These are phyloP conservation scores for Hypsopygia costalis DNA, from an alignment of 2,888 invertebrate genomes.

Conservation along the genomic window DNA sequence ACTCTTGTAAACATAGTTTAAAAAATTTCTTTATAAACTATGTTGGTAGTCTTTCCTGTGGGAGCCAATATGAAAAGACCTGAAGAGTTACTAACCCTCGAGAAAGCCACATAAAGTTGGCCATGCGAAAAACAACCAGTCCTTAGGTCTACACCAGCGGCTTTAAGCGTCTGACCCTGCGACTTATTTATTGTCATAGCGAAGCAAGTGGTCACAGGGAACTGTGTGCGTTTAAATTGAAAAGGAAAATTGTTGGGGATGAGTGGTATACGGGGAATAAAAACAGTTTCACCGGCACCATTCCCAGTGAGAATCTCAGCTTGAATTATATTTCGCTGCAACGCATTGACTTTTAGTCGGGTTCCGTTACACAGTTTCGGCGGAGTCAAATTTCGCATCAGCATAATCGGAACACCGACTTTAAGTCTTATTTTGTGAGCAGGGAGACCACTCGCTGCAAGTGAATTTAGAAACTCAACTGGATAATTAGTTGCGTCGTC, in stretches of 20 bases:
- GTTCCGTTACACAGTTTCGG: constrained; percentile 11
- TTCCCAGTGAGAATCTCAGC: constrained; percentile 1
- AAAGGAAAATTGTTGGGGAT: constrained; percentile 8
- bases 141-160: too few species aligned
- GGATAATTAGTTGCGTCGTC: too few species aligned
- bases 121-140: too few species aligned
- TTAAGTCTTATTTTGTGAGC: constrained; percentile 9
- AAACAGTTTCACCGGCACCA: constrained; percentile 7
- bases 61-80: too few species aligned
- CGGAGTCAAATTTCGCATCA: constrained; percentile 11
- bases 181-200: neutral
- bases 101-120: too few species aligned
- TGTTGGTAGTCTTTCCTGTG: too few species aligned
- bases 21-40: too few species aligned
- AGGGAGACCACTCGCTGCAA: neutral
- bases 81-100: too few species aligned
- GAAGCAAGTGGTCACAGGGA: constrained; percentile 4
- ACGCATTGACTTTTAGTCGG: constrained; percentile 3
- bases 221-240: constrained; percentile 12
- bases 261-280: constrained; percentile 11
- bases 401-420: constrained; percentile 9
- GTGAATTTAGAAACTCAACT: too few species aligned
- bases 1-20: too few species aligned
- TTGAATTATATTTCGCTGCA: neutral
- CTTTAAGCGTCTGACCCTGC: too few species aligned